A percentile compares a stretch with the other conserved stretches of the same genome.
Evolutionary conservation across 2,113 vertebrate genomes (phyloP).

Genomic region (Panthera tigris): DNA sequence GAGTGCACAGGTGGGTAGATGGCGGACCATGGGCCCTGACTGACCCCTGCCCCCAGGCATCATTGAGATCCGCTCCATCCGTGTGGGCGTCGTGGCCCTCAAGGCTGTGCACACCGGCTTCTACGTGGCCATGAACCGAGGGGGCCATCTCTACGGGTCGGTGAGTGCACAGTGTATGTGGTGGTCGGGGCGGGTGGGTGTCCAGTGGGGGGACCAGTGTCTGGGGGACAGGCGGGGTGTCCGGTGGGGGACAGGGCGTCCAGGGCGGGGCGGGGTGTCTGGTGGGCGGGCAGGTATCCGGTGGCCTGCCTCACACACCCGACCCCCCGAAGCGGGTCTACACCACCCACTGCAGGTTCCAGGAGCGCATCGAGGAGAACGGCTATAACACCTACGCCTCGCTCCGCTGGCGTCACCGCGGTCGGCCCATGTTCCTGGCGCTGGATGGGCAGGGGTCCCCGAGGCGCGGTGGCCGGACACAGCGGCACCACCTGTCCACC

Average conservation of each 20-base stretch:
- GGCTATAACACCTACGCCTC: constrained; percentile 96
- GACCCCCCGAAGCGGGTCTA: constrained; percentile 88
- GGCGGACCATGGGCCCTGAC: neutral
- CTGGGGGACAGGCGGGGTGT: neutral
- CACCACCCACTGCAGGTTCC: constrained; percentile 93
- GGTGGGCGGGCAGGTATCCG: neutral
- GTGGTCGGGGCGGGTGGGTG: fast-evolving
- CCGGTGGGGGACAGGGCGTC: neutral
- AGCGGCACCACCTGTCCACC: constrained; percentile 91
- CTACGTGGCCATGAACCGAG: constrained; percentile 96
- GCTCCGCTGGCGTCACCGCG: constrained; percentile 89
- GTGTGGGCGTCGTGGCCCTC: constrained; percentile 93
- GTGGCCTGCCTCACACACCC: neutral
- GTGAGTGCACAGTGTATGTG: constrained; percentile 82
- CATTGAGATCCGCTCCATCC: constrained; percentile 95
- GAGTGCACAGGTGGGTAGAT: too few species aligned
- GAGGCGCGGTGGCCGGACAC: constrained; percentile 86
- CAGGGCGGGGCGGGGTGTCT: too few species aligned
- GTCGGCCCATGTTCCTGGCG: constrained; percentile 94
- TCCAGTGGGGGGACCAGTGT: fast-evolving
- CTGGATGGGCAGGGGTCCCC: constrained; percentile 90
- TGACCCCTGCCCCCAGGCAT: constrained; percentile 84
- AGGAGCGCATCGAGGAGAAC: constrained; percentile 95
- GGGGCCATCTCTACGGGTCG: constrained; percentile 93
- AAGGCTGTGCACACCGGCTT: constrained; percentile 93